Evolutionary conservation across 2,888 invertebrate genomes (phyloP).

Genomic region (Archips crataeganus): DNA sequence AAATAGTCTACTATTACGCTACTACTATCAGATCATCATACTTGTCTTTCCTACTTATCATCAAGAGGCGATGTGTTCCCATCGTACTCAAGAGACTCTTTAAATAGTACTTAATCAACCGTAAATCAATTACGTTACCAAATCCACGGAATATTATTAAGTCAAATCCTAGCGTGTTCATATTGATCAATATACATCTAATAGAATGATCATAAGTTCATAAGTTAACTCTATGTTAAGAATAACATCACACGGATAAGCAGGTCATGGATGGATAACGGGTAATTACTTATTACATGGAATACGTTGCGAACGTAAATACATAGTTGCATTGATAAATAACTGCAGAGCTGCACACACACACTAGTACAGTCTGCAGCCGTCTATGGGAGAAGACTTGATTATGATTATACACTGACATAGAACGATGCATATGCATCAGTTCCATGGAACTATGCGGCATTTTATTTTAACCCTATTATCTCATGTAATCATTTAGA

Average conservation of each 20-base stretch:
- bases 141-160: not conserved
- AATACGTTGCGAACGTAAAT: constrained; percentile 45
- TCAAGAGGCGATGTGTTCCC: not conserved
- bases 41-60: not conserved
- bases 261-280: constrained; percentile 69
- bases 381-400: constrained; percentile 19
- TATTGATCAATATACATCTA: constrained; percentile 6
- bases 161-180: constrained; percentile 9
- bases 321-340: constrained; percentile 54
- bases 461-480: no score
- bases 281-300: constrained; percentile 46
- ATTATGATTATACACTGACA: constrained; percentile 31
- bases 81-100: not conserved
- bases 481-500: no score
- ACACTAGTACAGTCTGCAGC: not conserved
- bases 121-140: not conserved
- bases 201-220: not conserved
- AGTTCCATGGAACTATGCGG: not conserved
- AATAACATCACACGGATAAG: constrained; percentile 52
- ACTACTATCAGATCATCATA: not conserved
- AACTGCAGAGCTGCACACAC: constrained; percentile 38
- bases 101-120: not conserved
- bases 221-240: not conserved
- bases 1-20: not conserved
- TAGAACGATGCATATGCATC: constrained; percentile 1